phyloP scores from a whole-genome alignment of 2,113 vertebrate species.

The Platysteira castanea region DNA sequence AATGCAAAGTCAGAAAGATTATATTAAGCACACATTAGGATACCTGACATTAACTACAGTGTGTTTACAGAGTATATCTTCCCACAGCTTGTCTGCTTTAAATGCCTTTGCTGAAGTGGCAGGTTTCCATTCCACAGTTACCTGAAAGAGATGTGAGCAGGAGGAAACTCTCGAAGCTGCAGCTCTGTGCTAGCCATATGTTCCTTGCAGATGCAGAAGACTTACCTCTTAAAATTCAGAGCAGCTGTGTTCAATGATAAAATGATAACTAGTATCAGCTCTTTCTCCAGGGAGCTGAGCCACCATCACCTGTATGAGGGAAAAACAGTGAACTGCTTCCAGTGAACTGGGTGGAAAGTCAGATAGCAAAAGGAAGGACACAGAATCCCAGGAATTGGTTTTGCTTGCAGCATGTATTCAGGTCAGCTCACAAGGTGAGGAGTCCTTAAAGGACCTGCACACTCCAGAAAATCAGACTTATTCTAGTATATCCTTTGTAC shows the following conservation, averaged over 20 bases:
- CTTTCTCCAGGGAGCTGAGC: not conserved
- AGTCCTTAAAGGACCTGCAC: not conserved
- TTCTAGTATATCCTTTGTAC: not conserved
- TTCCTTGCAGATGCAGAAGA: conserved; percentile 32
- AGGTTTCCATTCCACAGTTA: not conserved
- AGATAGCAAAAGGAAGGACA: not conserved
- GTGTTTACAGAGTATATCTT: not conserved
- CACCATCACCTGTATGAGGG: not conserved
- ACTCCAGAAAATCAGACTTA: not conserved
- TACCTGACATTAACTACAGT: not conserved
- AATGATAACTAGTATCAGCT: conserved; percentile 14
- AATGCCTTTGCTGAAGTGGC: not conserved
- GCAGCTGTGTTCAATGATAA: conserved; percentile 40
- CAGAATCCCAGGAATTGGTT: not conserved
- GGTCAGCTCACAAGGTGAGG: not conserved
- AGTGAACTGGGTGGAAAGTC: not conserved
- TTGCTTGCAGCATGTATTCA: not conserved
- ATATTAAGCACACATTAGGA: not conserved
- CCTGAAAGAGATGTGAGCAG: not conserved
- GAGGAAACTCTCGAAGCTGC: not conserved
- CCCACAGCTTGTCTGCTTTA: not conserved
- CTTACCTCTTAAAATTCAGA: conserved; percentile 51
- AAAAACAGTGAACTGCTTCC: not conserved
- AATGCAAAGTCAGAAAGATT: not conserved
- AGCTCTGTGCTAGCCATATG: conserved; percentile 39